phyloP scores from a whole-genome alignment of 2,888 invertebrate genomes.

The Epinotia nisella region DNA sequence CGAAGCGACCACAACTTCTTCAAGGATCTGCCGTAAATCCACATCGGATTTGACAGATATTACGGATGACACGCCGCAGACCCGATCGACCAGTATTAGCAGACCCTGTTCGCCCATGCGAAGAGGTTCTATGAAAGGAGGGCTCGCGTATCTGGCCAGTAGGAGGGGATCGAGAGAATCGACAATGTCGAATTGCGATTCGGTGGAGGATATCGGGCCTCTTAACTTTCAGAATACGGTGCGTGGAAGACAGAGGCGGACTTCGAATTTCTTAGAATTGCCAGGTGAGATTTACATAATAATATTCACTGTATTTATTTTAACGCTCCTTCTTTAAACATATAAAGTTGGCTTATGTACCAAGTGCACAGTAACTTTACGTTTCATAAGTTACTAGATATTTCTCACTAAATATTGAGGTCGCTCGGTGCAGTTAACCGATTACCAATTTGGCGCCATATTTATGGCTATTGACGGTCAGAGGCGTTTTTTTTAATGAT shows the following conservation, averaged over 20 bases:
- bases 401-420: too few relatives aligned
- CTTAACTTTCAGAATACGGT: conserved; percentile 91
- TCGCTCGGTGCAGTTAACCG: too few relatives aligned
- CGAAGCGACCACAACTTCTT: conserved; percentile 76
- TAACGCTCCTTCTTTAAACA: too few relatives aligned
- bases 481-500: too few relatives aligned
- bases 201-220: conserved; percentile 90
- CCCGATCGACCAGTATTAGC: conserved; percentile 85
- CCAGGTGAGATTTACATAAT: conserved; percentile 86
- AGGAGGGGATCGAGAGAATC: conserved; percentile 93
- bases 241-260: conserved; percentile 90
- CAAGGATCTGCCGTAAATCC: conserved; percentile 87
- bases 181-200: conserved; percentile 88
- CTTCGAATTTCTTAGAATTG: conserved; percentile 94
- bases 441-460: too few relatives aligned
- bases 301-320: background rate
- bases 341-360: too few relatives aligned
- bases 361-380: too few relatives aligned
- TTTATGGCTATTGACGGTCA: too few relatives aligned
- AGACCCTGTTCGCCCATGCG: conserved; percentile 88
- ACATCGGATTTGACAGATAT: conserved; percentile 90
- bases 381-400: too few relatives aligned
- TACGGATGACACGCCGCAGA: conserved; percentile 84
- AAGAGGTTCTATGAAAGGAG: conserved; percentile 88
- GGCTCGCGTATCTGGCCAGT: conserved; percentile 92